Conservation (phyloP, 2,113 vertebrate species). For the Brienomyrus longianalis region DNA sequence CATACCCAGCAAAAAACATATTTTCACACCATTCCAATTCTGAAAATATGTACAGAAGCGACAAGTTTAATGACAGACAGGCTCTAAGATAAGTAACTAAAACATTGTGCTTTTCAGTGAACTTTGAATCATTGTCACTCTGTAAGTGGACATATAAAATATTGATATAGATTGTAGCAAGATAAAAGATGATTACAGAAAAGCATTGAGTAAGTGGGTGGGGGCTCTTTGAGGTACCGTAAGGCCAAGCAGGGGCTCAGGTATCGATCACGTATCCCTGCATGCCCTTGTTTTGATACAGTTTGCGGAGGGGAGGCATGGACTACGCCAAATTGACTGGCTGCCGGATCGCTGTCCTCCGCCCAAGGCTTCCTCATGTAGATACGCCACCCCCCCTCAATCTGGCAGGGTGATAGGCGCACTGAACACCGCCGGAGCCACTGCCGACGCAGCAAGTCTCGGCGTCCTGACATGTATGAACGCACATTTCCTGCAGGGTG, state of each 20-base stretch:
- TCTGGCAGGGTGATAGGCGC: background rate
- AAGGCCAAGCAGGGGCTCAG: background rate
- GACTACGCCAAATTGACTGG: background rate
- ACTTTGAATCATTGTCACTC: background rate
- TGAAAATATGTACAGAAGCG: background rate
- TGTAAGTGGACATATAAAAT: background rate
- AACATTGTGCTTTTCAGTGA: background rate
- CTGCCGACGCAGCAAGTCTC: slow-evolving; percentile 55
- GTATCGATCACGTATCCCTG: background rate
- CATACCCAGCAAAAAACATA: background rate
- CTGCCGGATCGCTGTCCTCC: background rate
- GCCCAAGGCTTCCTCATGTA: background rate
- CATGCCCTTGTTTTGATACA: background rate
- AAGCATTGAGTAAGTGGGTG: background rate
- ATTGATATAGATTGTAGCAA: background rate
- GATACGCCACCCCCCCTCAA: background rate
- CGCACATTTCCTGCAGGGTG: slow-evolving; percentile 62
- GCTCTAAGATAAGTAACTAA: background rate
- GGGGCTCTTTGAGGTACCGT: background rate
- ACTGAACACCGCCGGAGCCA: background rate
- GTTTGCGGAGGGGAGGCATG: background rate
- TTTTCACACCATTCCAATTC: background rate
- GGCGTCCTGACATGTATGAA: slow-evolving; percentile 60
- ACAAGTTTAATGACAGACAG: background rate
- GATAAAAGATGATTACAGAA: background rate